Evolutionary conservation across 2,113 vertebrate species (phyloP), one percentile per base, ranked within the genome.

Genomic region (Laticauda colubrina): DNA sequence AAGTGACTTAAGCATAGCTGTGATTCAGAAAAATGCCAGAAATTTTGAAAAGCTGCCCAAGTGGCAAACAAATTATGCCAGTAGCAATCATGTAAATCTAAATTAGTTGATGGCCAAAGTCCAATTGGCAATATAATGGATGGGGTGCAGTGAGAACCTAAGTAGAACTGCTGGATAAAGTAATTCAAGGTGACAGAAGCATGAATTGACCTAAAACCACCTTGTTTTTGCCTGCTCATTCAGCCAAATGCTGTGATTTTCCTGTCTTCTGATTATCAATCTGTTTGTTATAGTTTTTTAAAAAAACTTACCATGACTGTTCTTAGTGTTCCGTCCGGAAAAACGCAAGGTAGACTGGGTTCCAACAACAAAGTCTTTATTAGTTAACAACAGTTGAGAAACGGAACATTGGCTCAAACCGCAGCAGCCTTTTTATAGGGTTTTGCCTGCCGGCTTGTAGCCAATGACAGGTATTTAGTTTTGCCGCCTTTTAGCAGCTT

Each of bases 181-280:
- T 95, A 91, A 94, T 94, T 95, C 91, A 34, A 55, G 48, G 92
- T 0, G 0, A 89, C 45, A 92, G 92, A 89, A 95, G 92, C 0
- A 0, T 93, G 94, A 95, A 89, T 48, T 96, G 92, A 96, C 87
- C 92, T 95, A 94, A 88, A 95, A 93, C 94, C 24, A 96, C 45
- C 89, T 94, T 91, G 88, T 21, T 86, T 90, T 24, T 96, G 91
- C 93, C 9, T 57, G n/a, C 91, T 96, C 92, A 87, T 86, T 56
- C 34, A 93, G 87, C 91, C 90, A 94, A 94, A 93, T 87, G 14
- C 26, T 90, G 9, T 94, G 7, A 85, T 94, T 94, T 92, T 24
- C 55, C 48, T 95, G 43, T 85, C 54, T 18, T 94, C 59, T 90
- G 89, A 26, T 90, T 95, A 59, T 39, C 23, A 24, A 34, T 1